Evolutionary conservation across 2,888 invertebrate species (phyloP).

Genomic region (Glyphotaelius pellucidus): DNA sequence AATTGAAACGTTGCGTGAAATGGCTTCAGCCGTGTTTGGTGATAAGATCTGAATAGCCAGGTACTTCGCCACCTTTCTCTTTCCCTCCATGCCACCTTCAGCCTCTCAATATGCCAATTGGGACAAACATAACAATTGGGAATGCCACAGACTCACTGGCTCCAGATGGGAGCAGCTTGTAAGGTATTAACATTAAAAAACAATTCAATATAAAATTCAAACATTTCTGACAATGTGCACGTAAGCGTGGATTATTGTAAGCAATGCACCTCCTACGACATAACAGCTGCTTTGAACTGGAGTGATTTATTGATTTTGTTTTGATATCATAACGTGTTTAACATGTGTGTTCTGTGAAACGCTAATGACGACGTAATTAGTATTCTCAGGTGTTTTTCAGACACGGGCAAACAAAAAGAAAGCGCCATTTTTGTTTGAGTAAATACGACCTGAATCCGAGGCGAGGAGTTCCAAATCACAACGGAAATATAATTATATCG

Average conservation of each 20-base stretch:
- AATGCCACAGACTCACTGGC: no score
- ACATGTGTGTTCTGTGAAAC: slow-evolving; percentile 35
- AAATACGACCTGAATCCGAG: slow-evolving; percentile 19
- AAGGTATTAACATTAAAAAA: no score
- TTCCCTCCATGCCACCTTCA: no score
- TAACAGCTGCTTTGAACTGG: background rate
- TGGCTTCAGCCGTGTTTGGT: no score
- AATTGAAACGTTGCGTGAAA: no score
- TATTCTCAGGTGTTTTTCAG: slow-evolving; percentile 42
- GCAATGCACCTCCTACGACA: slow-evolving; percentile 13
- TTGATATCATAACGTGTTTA: slow-evolving; percentile 31
- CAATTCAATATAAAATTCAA: no score
- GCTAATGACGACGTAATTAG: slow-evolving; percentile 43
- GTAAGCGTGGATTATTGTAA: background rate
- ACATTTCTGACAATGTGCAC: background rate
- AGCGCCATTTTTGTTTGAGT: background rate
- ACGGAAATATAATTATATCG: slow-evolving; percentile 17
- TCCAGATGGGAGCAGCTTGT: no score
- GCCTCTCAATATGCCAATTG: no score
- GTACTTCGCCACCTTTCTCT: no score
- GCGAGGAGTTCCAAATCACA: slow-evolving; percentile 30
- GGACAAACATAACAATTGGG: no score
- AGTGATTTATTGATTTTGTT: slow-evolving; percentile 38
- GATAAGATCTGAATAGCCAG: no score
- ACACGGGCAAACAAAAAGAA: slow-evolving; percentile 10